Evolutionary conservation across 2,113 vertebrate genomes (phyloP).

Genomic region (Podarcis muralis): DNA sequence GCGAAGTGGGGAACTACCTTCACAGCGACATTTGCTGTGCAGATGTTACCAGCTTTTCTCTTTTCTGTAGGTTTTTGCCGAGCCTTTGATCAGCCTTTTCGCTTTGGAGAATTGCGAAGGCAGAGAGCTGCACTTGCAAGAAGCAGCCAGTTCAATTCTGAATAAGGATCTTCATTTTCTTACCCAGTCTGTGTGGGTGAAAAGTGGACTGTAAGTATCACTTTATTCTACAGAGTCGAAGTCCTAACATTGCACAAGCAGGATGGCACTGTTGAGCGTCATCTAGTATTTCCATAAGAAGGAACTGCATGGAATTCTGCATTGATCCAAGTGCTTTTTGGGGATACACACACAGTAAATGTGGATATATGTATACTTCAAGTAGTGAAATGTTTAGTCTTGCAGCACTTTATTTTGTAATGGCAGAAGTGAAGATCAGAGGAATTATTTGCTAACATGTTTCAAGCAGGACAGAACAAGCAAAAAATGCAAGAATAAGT

Average conservation of each 20-base stretch:
- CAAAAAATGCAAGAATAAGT: neutral
- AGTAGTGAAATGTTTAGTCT: neutral
- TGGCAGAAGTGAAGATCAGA: neutral
- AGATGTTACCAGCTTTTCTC: neutral
- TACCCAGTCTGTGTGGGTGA: slow-evolving; percentile 83
- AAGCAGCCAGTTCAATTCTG: slow-evolving; percentile 73
- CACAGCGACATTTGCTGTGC: neutral
- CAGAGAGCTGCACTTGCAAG: slow-evolving; percentile 77
- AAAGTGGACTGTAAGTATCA: slow-evolving; percentile 83
- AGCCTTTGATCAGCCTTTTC: slow-evolving; percentile 83
- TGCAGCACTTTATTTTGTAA: neutral
- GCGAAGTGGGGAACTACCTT: neutral
- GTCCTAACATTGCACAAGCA: neutral
- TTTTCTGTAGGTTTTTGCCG: slow-evolving; percentile 79
- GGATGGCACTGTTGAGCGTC: no score
- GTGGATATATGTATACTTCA: neutral
- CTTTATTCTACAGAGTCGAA: neutral
- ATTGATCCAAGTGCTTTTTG: neutral
- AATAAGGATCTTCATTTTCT: slow-evolving; percentile 79
- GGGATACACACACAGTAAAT: neutral
- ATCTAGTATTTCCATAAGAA: neutral
- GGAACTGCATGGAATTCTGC: neutral
- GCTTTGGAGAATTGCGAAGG: slow-evolving; percentile 83
- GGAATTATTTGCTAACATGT: neutral
- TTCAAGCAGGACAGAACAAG: neutral